Base-by-base conservation (phyloP, 2,888 invertebrate species). In the Scaeva pyrastri region DNA sequence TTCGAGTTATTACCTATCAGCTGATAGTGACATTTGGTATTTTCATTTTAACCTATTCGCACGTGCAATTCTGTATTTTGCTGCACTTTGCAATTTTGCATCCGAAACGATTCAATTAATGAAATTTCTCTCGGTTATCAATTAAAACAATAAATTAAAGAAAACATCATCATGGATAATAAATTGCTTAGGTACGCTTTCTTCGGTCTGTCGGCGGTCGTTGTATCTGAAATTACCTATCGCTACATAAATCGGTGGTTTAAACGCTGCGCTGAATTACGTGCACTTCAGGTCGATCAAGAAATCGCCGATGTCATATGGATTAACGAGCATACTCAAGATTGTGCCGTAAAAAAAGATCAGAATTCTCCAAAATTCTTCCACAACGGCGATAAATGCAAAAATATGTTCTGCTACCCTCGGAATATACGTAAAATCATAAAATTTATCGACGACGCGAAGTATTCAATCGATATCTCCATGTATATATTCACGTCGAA, bases 401-500 rank as follows among this genome's bases (percentile, higher is more conserved):
- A 19, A 10, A 86, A 86, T 60, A 41, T 21, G 12, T 86, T 81
- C 60, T 86, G 86, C 50, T 77, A 39, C 64, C 26, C 73, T 21
- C 82, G 82, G 1, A 88, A 90, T 72, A 75, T 90, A 3, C 82
- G 84, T 3, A 88, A 88, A 68, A 66, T 92, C 3, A 74, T 89
- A 11, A 39, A 86, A 6, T 87, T 88, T 10, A 89, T 92, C 11
- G 89, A 92, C 64, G 70, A 87, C 23, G 90, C 91, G 0, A 83
- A 89, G 55, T 89, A 90, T 79, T 88, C 89, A 12, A 90, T 92
- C 12, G 92, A 92, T 76, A 66, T 91, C n/a, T 90, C 91, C 8
- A 91, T 92, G 78, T 92, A 91, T 43, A 91, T 90, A 2, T 90
- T 92, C 48, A 90, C 91, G 0, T 88, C 89, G 4, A 1, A 52